A percentile compares a stretch with the other conserved stretches of the same genome.
Evolutionary conservation across 2,113 vertebrate species (phyloP).

Genomic region (Platysternon megacephalum): DNA sequence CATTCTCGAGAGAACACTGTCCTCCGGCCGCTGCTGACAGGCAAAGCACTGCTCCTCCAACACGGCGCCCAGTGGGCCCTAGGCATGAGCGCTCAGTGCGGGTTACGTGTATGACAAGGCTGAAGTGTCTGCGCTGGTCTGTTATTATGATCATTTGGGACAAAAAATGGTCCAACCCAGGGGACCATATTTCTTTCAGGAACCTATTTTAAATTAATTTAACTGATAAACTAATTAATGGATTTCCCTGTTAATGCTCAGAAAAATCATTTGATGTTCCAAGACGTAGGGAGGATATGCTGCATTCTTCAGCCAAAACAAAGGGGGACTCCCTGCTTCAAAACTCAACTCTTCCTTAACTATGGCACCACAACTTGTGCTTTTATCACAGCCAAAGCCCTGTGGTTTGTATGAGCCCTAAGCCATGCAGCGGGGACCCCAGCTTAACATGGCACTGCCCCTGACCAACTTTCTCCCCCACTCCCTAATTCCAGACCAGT

Average conservation of each 20-base stretch:
- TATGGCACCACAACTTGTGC: not conserved
- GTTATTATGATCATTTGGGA: not conserved
- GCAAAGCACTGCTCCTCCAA: not conserved
- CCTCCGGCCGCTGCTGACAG: not conserved
- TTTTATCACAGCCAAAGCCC: not conserved
- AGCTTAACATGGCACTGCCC: not conserved
- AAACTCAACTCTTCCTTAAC: not conserved
- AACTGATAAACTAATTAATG: not conserved
- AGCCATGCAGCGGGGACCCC: not conserved
- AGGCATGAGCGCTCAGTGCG: fast-evolving
- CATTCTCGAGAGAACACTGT: not conserved
- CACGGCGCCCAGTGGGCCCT: fast-evolving
- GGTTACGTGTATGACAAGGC: not conserved
- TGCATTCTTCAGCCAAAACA: not conserved
- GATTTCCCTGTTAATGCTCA: not conserved
- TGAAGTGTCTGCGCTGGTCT: not conserved
- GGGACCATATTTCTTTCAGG: not conserved
- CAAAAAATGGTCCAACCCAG: not conserved
- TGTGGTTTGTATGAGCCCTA: too few species aligned
- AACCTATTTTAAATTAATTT: not conserved
- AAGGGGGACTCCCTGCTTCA: not conserved
- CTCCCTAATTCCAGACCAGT: too few species aligned
- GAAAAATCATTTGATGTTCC: not conserved
- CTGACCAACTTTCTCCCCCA: too few species aligned
- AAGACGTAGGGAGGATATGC: not conserved